Conservation (phyloP, 2,113 vertebrate species). For the Pseudorectes ferrugineus region DNA sequence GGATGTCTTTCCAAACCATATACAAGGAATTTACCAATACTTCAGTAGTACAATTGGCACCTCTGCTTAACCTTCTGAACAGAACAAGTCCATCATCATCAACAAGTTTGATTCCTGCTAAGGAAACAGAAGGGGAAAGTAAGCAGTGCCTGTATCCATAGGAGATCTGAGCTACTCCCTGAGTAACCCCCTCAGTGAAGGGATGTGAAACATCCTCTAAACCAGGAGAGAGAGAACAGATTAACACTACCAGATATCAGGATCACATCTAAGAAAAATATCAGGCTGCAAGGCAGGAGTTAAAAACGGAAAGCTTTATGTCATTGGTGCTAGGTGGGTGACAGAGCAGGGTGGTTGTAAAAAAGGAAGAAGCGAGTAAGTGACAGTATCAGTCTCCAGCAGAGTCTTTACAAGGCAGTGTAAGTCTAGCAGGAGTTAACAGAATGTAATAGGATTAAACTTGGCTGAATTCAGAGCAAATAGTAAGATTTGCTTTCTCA, state of each 20-base stretch:
- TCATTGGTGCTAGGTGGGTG: not conserved
- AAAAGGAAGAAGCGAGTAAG: not conserved
- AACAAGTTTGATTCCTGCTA: not conserved
- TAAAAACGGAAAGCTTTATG: not conserved
- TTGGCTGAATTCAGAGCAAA: conserved; percentile 3
- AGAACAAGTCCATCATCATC: not conserved
- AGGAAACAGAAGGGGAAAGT: not conserved
- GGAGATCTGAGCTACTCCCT: not conserved
- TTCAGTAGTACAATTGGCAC: not conserved
- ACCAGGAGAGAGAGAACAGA: not conserved
- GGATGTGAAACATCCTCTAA: not conserved
- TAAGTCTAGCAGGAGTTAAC: not conserved
- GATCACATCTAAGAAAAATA: not conserved
- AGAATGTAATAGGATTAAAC: not conserved
- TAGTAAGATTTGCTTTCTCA: not conserved
- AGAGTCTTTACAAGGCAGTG: not conserved
- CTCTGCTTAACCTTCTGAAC: not conserved
- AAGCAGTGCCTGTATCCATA: not conserved
- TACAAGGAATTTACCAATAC: not conserved
- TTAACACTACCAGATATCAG: not conserved
- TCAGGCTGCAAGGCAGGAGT: not conserved
- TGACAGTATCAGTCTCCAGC: not conserved
- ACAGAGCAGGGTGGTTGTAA: not conserved
- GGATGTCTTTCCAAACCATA: not conserved
- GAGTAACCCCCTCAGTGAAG: not conserved